phyloP scores from a whole-genome alignment of 2,797 vertebrate species.

The Sandelia bainsii region DNA sequence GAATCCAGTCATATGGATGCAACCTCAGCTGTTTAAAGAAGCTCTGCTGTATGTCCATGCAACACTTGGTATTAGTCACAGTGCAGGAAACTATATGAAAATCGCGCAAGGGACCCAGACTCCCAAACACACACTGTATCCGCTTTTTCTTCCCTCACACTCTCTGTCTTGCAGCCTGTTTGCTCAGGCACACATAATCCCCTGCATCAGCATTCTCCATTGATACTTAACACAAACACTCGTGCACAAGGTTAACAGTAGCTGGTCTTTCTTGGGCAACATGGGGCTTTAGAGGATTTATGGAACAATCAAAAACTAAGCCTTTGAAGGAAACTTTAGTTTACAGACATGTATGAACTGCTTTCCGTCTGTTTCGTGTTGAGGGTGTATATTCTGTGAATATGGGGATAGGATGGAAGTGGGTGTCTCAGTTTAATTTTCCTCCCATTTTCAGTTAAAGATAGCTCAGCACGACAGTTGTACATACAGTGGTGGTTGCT shows the following conservation, averaged over 20 bases:
- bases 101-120: neutral
- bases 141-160: neutral
- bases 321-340: slow-evolving; percentile 41
- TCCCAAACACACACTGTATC: neutral
- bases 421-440: neutral
- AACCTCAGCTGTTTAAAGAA: slow-evolving; percentile 6
- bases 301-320: slow-evolving; percentile 60
- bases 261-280: slow-evolving; percentile 54
- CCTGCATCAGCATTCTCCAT: slow-evolving; percentile 44
- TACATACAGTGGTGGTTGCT: neutral
- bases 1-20: neutral
- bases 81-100: slow-evolving; percentile 9
- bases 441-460: slow-evolving; percentile 13
- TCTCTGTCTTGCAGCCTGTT: slow-evolving; percentile 11
- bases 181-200: slow-evolving; percentile 46
- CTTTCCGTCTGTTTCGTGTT: slow-evolving; percentile 13
- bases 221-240: slow-evolving; percentile 51
- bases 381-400: neutral
- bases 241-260: slow-evolving; percentile 48
- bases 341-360: slow-evolving; percentile 7
- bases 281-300: slow-evolving; percentile 58
- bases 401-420: neutral
- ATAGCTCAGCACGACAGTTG: neutral
- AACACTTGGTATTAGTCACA: slow-evolving; percentile 15
- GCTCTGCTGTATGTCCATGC: neutral